phyloP scores from a whole-genome alignment of 2,113 vertebrate genomes.

The Aviceda subcristata region DNA sequence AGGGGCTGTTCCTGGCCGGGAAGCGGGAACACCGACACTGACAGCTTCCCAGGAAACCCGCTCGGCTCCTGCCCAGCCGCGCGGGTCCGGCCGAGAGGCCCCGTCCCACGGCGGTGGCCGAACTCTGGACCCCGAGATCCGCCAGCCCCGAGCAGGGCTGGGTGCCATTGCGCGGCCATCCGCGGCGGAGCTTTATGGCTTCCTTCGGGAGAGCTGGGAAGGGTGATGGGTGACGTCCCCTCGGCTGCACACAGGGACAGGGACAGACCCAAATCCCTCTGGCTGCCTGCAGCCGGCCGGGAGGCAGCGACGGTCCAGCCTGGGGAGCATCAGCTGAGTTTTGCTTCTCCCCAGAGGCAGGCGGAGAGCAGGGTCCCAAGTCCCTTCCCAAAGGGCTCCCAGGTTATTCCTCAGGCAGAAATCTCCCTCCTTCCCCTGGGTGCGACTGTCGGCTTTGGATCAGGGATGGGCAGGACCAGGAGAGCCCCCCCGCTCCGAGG shows the following conservation, averaged over 20 bases:
- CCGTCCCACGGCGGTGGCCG: rapidly evolving
- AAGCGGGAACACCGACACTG: neutral
- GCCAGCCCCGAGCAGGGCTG: neutral
- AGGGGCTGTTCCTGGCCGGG: neutral
- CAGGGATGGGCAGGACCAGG: neutral
- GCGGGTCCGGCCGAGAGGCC: rapidly evolving
- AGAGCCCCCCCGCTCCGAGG: rapidly evolving
- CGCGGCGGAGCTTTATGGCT: neutral
- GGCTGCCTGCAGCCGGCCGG: rapidly evolving
- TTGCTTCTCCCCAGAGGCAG: neutral
- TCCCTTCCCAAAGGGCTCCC: neutral
- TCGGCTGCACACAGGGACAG: neutral
- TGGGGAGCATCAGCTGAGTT: neutral
- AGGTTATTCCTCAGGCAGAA: neutral
- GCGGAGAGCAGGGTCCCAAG: neutral
- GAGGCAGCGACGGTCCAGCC: neutral
- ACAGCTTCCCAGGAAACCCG: neutral
- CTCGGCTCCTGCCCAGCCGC: neutral
- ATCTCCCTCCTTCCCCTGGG: neutral
- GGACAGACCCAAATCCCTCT: neutral
- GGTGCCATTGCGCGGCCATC: neutral
- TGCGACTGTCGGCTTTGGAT: rapidly evolving
- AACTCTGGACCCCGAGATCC: neutral
- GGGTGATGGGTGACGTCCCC: neutral
- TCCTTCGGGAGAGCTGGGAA: neutral